Conservation (phyloP, 2,113 vertebrate species). For the Dasypus novemcinctus region DNA sequence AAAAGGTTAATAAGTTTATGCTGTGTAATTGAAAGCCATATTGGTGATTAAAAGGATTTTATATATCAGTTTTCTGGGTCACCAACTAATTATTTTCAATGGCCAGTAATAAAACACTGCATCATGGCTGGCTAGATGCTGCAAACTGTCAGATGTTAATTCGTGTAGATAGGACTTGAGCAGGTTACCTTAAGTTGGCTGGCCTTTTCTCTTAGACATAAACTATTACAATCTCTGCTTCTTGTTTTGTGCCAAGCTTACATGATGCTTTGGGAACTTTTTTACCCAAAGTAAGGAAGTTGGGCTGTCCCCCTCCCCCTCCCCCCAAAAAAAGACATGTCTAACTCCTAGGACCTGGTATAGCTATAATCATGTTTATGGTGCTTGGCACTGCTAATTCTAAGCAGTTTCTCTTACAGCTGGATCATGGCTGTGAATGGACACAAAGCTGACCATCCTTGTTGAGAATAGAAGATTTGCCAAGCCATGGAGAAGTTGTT, state of each 20-base stretch:
- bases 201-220: background rate
- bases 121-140: slow-evolving; percentile 74
- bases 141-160: slow-evolving; percentile 75
- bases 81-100: slow-evolving; percentile 88
- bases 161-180: slow-evolving; percentile 49
- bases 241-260: slow-evolving; percentile 28
- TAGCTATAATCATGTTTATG: slow-evolving; percentile 72
- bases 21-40: slow-evolving; percentile 87
- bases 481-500: slow-evolving; percentile 42
- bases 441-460: slow-evolving; percentile 68
- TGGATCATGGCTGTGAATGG: slow-evolving; percentile 67
- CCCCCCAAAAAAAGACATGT: slow-evolving; percentile 75
- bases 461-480: slow-evolving; percentile 55
- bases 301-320: slow-evolving; percentile 66
- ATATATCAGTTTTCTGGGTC: slow-evolving; percentile 87
- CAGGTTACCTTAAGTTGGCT: slow-evolving; percentile 51
- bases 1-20: slow-evolving; percentile 89
- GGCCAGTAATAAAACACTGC: slow-evolving; percentile 82
- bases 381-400: slow-evolving; percentile 64
- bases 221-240: background rate
- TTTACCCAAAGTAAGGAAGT: slow-evolving; percentile 63
- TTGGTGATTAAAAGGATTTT: slow-evolving; percentile 88
- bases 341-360: slow-evolving; percentile 4
- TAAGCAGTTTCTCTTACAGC: slow-evolving; percentile 74
- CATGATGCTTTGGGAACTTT: background rate